phyloP scores from a whole-genome alignment of 2,888 invertebrate species.

The Nomada fabriciana region DNA sequence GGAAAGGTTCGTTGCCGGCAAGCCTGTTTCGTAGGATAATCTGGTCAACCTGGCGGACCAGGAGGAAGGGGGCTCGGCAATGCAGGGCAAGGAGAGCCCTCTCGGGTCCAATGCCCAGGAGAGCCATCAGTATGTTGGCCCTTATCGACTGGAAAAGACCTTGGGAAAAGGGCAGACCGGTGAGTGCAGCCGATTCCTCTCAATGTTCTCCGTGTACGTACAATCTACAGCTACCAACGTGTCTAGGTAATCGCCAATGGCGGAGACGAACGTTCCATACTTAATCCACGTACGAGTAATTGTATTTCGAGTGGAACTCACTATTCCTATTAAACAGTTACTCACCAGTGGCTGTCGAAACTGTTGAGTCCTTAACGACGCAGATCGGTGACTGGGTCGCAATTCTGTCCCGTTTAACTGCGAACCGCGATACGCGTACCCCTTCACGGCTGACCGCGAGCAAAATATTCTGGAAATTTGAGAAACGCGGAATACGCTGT shows the following conservation, averaged over 20 bases:
- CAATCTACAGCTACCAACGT: no score
- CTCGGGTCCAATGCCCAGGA: constrained; percentile 85
- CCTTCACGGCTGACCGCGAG: not conserved
- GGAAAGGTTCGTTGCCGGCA: constrained; percentile 26
- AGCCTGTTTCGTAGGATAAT: constrained; percentile 44
- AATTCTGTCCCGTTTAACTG: no score
- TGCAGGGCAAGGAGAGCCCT: constrained; percentile 82
- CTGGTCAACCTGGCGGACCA: constrained; percentile 78
- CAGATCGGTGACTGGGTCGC: no score
- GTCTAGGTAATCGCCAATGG: no score
- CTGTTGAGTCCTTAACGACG: not conserved
- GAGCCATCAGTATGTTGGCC: constrained; percentile 98
- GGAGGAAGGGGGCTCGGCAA: constrained; percentile 75
- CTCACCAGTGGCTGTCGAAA: no score
- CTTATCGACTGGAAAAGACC: constrained; percentile 99
- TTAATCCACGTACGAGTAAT: no score
- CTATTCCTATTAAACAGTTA: no score
- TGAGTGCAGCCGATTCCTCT: constrained; percentile 84
- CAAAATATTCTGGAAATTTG: not conserved
- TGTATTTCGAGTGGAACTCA: no score
- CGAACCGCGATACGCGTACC: not conserved
- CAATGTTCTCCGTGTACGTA: not conserved
- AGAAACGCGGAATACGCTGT: no score
- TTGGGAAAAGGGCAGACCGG: constrained; percentile 99
- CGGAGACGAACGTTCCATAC: no score